Evolutionary conservation across 2,113 vertebrate species (phyloP).

Genomic region (Ctenomys sociabilis): DNA sequence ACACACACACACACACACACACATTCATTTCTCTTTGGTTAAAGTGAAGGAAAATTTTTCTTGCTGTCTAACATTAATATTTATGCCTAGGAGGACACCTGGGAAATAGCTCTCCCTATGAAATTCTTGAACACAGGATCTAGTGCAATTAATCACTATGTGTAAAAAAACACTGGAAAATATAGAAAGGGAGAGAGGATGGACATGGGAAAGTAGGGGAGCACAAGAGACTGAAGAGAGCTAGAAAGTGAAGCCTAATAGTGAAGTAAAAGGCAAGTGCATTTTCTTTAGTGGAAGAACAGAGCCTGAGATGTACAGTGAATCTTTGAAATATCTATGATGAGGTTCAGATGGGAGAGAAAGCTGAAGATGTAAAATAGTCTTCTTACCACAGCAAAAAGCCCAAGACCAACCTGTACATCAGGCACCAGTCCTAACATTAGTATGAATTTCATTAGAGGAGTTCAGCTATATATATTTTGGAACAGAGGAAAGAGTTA

Average conservation of each 20-base stretch:
- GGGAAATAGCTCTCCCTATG: neutral
- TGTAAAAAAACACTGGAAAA: conserved; percentile 12
- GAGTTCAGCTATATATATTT: conserved; percentile 20
- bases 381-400: neutral
- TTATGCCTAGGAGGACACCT: neutral
- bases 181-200: neutral
- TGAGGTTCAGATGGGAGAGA: neutral
- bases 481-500: neutral
- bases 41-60: neutral
- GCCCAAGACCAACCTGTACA: neutral
- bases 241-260: conserved; percentile 17
- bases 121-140: neutral
- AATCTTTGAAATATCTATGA: neutral
- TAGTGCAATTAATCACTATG: conserved; percentile 12
- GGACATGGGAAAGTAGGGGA: rapidly evolving
- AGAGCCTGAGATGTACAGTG: conserved; percentile 9
- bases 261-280: conserved; percentile 18
- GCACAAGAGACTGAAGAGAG: neutral
- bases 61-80: neutral
- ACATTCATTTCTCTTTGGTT: neutral
- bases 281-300: neutral
- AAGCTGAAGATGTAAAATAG: neutral
- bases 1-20: too few relatives aligned
- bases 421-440: neutral
- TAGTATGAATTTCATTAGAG: neutral